Conservation (phyloP, 2,888 invertebrate genomes). For the Aleiodes leptofemur region DNA sequence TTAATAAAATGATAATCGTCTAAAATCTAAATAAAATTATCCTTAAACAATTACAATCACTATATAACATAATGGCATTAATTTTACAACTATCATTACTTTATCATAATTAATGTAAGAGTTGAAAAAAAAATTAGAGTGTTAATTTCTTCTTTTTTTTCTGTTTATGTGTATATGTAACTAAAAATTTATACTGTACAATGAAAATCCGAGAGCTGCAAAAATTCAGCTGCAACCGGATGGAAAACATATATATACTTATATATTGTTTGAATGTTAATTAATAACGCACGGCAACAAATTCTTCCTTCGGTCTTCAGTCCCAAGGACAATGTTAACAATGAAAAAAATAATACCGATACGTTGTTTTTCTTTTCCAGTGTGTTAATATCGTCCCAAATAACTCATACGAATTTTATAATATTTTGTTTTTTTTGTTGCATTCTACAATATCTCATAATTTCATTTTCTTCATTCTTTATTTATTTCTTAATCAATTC, state of each 20-base stretch:
- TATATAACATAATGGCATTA: constrained; percentile 29
- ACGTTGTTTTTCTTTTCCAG: neutral
- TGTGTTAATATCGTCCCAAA: constrained; percentile 1
- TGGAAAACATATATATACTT: constrained; percentile 17
- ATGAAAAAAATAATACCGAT: constrained; percentile 20
- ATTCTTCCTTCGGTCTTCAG: constrained; percentile 7
- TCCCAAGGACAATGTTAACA: constrained; percentile 23
- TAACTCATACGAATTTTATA: neutral
- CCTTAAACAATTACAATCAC: constrained; percentile 26
- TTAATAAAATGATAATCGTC: constrained; percentile 63
- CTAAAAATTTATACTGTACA: constrained; percentile 24
- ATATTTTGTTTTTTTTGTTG: neutral
- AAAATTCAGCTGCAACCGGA: constrained; percentile 23
- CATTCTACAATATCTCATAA: neutral
- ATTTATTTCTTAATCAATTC: constrained; percentile 1
- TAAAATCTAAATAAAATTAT: constrained; percentile 53
- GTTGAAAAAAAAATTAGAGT: constrained; percentile 3
- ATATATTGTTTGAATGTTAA: constrained; percentile 20
- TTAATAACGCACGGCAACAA: constrained; percentile 6
- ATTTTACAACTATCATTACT: constrained; percentile 12
- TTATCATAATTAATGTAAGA: constrained; percentile 4
- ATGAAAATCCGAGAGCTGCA: constrained; percentile 27
- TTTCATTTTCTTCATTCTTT: neutral
- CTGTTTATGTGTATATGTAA: neutral
- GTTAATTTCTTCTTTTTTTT: neutral